These are phyloP conservation scores for Clostera curtula DNA, from an alignment of 2,888 invertebrate species.

Conservation along the genomic window DNA sequence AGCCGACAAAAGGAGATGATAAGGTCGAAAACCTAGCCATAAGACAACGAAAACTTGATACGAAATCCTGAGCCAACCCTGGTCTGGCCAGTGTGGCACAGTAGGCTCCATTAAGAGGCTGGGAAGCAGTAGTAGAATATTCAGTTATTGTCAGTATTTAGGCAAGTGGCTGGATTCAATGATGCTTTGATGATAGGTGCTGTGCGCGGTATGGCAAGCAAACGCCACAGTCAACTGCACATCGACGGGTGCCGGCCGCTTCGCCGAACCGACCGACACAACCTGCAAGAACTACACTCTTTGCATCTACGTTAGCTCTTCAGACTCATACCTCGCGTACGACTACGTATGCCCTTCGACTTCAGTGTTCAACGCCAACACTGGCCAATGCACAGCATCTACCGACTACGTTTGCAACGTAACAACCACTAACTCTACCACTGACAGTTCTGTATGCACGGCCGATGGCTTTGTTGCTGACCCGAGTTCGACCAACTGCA, in stretches of 20 bases:
- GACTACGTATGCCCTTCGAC: constrained; percentile 18
- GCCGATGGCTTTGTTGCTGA: constrained; percentile 46
- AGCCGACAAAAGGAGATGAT: too few relatives aligned
- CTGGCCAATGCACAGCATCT: constrained; percentile 39
- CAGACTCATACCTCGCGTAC: constrained; percentile 23
- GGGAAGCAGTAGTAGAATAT: neutral
- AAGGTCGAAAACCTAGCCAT: too few relatives aligned
- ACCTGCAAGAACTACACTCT: constrained; percentile 58
- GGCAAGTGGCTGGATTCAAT: neutral
- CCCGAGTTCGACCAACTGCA: constrained; percentile 42
- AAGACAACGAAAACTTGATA: too few relatives aligned
- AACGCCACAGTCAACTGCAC: constrained; percentile 46
- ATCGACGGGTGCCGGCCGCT: constrained; percentile 40
- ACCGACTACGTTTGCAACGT: constrained; percentile 43
- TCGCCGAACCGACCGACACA: constrained; percentile 46
- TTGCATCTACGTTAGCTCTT: constrained; percentile 38
- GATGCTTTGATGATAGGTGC: constrained; percentile 16
- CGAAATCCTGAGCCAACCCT: too few relatives aligned
- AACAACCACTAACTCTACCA: constrained; percentile 19
- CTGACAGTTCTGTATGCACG: constrained; percentile 35
- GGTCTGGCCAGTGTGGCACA: too few relatives aligned
- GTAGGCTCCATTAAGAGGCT: neutral
- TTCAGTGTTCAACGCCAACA: constrained; percentile 45
- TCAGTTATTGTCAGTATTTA: neutral
- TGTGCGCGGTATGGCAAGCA: constrained; percentile 29